Evolutionary conservation across 2,888 invertebrate species (phyloP).

Genomic region (Mactromeris polynyma): DNA sequence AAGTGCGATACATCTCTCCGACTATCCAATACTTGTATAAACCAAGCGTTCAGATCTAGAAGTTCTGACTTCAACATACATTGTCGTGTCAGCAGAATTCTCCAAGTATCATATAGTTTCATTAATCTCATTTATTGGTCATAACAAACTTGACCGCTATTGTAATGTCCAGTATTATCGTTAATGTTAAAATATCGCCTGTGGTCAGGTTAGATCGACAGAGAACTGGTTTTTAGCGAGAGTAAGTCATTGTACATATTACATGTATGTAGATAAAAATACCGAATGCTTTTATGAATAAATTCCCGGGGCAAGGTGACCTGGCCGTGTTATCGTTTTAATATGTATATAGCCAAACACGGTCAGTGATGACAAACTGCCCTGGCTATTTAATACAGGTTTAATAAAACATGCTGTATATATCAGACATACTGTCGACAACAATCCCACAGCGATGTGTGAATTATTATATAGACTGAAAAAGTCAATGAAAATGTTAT

Average conservation of each 20-base stretch:
- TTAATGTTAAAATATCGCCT: neutral
- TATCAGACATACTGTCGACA: neutral
- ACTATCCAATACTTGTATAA: neutral
- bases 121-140: neutral
- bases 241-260: constrained; percentile 6
- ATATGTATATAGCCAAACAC: neutral
- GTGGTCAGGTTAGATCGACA: constrained; percentile 19
- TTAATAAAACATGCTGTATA: neutral
- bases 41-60: neutral
- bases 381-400: neutral
- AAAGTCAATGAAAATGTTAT: neutral
- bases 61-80: neutral
- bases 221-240: neutral
- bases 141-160: constrained; percentile 21
- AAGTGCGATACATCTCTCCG: too few relatives aligned
- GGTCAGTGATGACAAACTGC: neutral
- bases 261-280: constrained; percentile 24
- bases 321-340: constrained; percentile 20
- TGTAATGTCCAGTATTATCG: constrained; percentile 21
- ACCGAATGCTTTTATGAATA: constrained; percentile 32
- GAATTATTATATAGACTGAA: too few relatives aligned
- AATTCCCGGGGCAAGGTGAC: constrained; percentile 40
- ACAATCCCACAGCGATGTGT: neutral
- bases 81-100: neutral
- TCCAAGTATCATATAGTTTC: constrained; percentile 27